Evolutionary conservation across 35 echinoderm and acorn worm genomes (phyloP), one percentile per base, ranked within the genome.

Genomic region (Amphiura filiformis): DNA sequence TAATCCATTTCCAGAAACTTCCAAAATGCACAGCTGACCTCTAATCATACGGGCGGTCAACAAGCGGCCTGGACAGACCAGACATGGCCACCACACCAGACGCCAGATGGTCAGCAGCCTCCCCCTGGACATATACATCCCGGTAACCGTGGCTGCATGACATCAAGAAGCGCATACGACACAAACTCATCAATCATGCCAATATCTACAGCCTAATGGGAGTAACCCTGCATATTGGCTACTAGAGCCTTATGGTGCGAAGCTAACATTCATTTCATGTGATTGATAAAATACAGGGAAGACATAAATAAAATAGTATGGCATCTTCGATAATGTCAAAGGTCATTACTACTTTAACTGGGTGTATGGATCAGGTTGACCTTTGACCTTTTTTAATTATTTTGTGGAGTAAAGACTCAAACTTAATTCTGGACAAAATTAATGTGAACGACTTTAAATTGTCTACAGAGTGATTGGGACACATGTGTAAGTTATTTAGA

Each of bases 91-190:
- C 61, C 61, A 23, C 61, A 70, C 61, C 61, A 70, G 61, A 70
- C 61, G 28, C 17, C 17, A 3, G 61, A 70, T n/a, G 61, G 61
- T n/a, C 44, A 52, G 44, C 41, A 47, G 41, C 41, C 41, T 17
- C 11, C 61, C 17, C 11, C 61, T 4, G 61, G 61, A 5, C 61
- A 70, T 30, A 11, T 15, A 5, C 61, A 70, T n/a, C 61, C 61
- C 61, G 61, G 61, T 70, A 70, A 70, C 61, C 61, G 61, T 23
- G 61, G 61, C 61, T 70, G 61, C 61, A 70, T 70, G 61, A 70
- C 61, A 11, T 70, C 61, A 11, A 18, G 61, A 70, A 26, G 17
- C 61, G 28, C 61, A 15, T 70, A 70, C 61, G 61, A 70, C 61
- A 70, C n/a, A 70, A 70, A 26, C 61, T n/a, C 61, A 70, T 70